phyloP scores from a whole-genome alignment of 2,797 vertebrate species.

The Gouania willdenowi region DNA sequence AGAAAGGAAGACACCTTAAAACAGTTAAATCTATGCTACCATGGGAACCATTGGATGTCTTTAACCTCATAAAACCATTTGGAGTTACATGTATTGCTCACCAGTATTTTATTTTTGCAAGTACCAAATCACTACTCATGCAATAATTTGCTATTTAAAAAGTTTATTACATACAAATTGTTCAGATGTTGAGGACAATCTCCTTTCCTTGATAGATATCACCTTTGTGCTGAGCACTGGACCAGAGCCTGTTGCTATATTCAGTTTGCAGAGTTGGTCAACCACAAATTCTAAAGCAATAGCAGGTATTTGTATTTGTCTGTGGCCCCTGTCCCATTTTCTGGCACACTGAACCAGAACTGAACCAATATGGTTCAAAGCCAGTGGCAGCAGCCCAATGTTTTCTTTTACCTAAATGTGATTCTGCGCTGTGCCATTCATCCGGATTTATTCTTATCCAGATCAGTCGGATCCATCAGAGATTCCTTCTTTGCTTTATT shows the following conservation, averaged over 20 bases:
- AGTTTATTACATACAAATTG: no score
- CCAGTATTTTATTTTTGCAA: no score
- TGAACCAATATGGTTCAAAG: constrained; percentile 57
- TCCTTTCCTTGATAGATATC: no score
- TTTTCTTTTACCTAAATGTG: constrained; percentile 50
- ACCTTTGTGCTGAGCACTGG: constrained; percentile 28
- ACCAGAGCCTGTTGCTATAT: constrained; percentile 48
- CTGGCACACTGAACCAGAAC: constrained; percentile 70
- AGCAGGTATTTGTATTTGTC: constrained; percentile 65
- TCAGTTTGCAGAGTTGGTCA: constrained; percentile 54
- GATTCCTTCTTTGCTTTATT: constrained; percentile 35
- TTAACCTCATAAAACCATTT: no score
- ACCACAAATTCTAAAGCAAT: constrained; percentile 50
- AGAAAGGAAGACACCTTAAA: no score
- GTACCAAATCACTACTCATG: no score
- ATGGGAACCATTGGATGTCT: no score
- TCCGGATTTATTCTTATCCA: constrained; percentile 38
- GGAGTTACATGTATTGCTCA: no score
- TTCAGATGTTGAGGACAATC: no score
- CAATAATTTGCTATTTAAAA: no score
- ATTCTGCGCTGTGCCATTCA: constrained; percentile 43
- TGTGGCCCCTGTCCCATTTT: constrained; percentile 65
- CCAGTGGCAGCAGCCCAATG: constrained; percentile 46
- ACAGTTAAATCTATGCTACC: no score
- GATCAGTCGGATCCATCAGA: constrained; percentile 30